Evolutionary conservation across 2,113 vertebrate genomes (phyloP).

Genomic region (Grantiella picta): DNA sequence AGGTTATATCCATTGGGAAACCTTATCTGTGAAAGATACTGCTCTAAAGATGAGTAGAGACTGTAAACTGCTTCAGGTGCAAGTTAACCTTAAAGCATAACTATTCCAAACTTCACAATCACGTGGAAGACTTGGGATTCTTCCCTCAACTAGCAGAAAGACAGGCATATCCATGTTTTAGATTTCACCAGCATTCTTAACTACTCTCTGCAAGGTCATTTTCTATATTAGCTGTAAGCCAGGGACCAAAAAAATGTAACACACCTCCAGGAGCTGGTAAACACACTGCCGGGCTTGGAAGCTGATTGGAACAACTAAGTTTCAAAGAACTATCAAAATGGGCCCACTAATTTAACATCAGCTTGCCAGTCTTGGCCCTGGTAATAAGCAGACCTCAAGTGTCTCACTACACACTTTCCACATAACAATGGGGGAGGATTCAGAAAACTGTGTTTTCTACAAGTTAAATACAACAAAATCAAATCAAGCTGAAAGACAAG

Average conservation of each 20-base stretch:
- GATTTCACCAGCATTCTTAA: background rate
- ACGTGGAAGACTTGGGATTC: background rate
- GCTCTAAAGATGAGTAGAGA: background rate
- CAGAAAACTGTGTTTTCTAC: background rate
- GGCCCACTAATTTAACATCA: background rate
- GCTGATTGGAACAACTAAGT: background rate
- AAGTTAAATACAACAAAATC: background rate
- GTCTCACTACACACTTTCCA: background rate
- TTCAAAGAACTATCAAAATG: background rate
- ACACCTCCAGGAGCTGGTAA: background rate
- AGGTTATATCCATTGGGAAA: conserved; percentile 37
- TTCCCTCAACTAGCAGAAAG: background rate
- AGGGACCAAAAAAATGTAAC: background rate
- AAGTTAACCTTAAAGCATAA: background rate
- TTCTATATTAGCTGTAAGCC: background rate
- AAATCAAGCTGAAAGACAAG: background rate
- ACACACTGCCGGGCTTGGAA: background rate
- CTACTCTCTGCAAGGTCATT: background rate
- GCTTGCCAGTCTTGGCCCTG: background rate
- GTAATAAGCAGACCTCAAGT: background rate
- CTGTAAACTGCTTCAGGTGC: background rate
- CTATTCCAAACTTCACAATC: background rate
- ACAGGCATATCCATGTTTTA: background rate
- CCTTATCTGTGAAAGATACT: conserved; percentile 21
- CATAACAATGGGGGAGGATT: background rate